Base-by-base conservation (phyloP, 1,140 invertebrate species). In the Halesus radiatus region DNA sequence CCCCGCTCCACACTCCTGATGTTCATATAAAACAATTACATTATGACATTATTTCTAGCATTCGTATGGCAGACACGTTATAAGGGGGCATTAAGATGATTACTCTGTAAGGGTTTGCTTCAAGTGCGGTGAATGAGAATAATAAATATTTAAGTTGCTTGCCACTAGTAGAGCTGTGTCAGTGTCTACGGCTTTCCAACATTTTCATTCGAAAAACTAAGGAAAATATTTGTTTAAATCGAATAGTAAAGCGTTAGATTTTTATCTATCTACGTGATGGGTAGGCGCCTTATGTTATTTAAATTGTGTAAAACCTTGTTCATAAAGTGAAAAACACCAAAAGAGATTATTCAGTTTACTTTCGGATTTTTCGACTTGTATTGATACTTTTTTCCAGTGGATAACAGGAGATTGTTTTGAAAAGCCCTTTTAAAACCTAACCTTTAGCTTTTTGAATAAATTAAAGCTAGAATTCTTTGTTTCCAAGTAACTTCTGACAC, bases 11-110 rank as follows among this genome's bases (percentile, higher is more conserved):
- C 13, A 15, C 18, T 29, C 5, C 20, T 64, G 15, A 15, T 29
- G 23, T 64, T 64, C 23, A 18, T 29, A 29, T 29, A 64, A 64
- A 64, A 64, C 60, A 64, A 64, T 64, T 64, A 64, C 60, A 64
- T 64, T 64, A 64, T 23, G 60, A 64, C 60, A 64, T 64, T 64
- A 64, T 64, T 64, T 64, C 60, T 23, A 16, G 6, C 60, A 29
- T 70, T 70, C 45, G 66, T 70, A 50, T 20, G n/a, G 66, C 66
- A 70, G 29, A 50, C 66, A 45, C 66, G 66, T 70, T 70, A 50
- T 45, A 10, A 45, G 6, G 23, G 22, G 13, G 32, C 66, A 70
- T 70, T 70, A 70, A 6, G 18, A 45, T 70, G 66, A 70, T 70
- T 70, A 70, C 64, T 68, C 16, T 52, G 18, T 50, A 10, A 70